These are phyloP conservation scores for Habropoda laboriosa DNA, from an alignment of 1,140 invertebrate species.

Conservation along the genomic window DNA sequence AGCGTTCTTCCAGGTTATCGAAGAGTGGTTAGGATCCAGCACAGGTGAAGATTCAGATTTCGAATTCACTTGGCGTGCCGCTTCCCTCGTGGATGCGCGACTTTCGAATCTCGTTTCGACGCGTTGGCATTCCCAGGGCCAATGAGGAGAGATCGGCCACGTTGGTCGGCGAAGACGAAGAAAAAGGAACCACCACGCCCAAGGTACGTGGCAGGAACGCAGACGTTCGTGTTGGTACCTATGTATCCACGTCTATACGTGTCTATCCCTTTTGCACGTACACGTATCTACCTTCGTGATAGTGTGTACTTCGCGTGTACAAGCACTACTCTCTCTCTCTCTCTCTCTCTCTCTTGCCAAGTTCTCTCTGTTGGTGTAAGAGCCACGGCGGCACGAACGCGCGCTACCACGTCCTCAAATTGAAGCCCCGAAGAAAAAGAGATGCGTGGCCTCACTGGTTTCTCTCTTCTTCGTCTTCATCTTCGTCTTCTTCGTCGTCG, in stretches of 20 bases:
- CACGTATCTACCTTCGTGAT: conserved; percentile 16
- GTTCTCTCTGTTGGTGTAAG: conserved; percentile 15
- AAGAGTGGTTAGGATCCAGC: too few species aligned
- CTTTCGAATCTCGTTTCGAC: conserved; percentile 70
- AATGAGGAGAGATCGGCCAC: conserved; percentile 68
- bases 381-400: conserved; percentile 57
- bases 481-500: conserved; percentile 20
- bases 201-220: conserved; percentile 73
- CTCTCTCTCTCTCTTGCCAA: background rate
- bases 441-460: conserved; percentile 67
- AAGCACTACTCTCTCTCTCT: conserved; percentile 33
- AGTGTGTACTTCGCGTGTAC: conserved; percentile 60
- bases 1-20: background rate
- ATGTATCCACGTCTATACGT: conserved; percentile 53
- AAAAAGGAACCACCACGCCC: conserved; percentile 74
- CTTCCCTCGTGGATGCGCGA: conserved; percentile 57
- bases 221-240: conserved; percentile 55
- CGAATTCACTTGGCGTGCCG: conserved; percentile 56
- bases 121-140: conserved; percentile 69
- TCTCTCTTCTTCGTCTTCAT: conserved; percentile 14
- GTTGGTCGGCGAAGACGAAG: conserved; percentile 65
- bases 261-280: conserved; percentile 51
- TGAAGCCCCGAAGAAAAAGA: conserved; percentile 70
- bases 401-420: conserved; percentile 69
- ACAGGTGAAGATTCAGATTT: conserved; percentile 53